Conservation (phyloP, 2,113 vertebrate genomes). For the Notothenia rossii region DNA sequence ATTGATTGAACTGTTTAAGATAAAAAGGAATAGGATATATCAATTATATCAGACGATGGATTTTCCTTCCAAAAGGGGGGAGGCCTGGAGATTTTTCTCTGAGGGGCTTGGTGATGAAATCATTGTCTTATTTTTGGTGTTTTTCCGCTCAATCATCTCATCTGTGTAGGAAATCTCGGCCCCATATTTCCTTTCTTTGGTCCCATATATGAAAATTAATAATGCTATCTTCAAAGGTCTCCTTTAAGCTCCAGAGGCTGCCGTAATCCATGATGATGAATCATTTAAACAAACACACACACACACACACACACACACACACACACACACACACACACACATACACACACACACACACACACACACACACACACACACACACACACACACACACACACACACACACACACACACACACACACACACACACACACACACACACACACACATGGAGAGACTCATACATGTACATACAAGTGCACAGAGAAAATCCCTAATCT, state of each 20-base stretch:
- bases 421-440: conserved; percentile 4
- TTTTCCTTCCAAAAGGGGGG: conserved; percentile 43
- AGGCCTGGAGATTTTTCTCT: conserved; percentile 31
- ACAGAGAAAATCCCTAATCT: conserved; percentile 54
- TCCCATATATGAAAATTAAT: conserved; percentile 67
- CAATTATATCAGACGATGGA: conserved; percentile 26
- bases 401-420: conserved; percentile 12
- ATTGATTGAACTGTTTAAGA: conserved; percentile 36
- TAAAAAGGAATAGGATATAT: conserved; percentile 54
- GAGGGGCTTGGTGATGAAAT: conserved; percentile 24
- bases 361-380: background rate
- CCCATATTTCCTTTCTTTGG: conserved; percentile 50
- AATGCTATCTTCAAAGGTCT: conserved; percentile 61
- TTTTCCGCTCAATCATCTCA: conserved; percentile 17
- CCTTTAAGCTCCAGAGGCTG: conserved; percentile 36
- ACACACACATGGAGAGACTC: conserved; percentile 1
- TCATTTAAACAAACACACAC: conserved; percentile 45
- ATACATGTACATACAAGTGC: conserved; percentile 32
- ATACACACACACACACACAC: background rate
- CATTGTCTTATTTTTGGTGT: background rate
- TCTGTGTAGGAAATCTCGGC: conserved; percentile 26
- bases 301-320: conserved; percentile 13
- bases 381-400: conserved; percentile 15
- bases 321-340: background rate
- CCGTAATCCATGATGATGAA: conserved; percentile 68